A percentile compares a stretch with the other conserved stretches of the same genome.
Conservation (phyloP, 2,797 vertebrate species). For the Pteropus rufus region DNA sequence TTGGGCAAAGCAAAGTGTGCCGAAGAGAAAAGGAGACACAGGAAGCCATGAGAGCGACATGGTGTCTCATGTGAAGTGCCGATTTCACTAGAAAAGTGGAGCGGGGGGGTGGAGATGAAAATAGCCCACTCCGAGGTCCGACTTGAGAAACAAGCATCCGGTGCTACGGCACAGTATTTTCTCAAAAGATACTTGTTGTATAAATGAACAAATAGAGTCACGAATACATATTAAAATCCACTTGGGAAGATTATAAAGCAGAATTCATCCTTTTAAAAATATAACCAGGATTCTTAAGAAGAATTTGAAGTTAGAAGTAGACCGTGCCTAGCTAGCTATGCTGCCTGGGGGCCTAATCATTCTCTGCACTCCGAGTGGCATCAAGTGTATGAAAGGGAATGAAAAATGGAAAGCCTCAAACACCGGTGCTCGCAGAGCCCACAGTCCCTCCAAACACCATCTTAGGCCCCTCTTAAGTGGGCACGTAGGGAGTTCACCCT, state of each 20-base stretch:
- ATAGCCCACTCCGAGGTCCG: neutral
- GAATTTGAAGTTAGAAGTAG: neutral
- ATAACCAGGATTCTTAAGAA: neutral
- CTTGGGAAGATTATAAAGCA: neutral
- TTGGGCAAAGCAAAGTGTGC: neutral
- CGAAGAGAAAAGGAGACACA: neutral
- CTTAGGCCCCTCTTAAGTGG: neutral
- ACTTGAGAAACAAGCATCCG: neutral
- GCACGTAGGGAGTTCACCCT: neutral
- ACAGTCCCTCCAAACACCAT: neutral
- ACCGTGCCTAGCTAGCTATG: neutral
- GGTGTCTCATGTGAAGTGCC: neutral
- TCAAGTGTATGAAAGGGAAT: neutral
- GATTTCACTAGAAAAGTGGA: neutral
- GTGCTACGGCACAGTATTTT: neutral
- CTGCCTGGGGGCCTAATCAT: neutral
- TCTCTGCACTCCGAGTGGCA: neutral
- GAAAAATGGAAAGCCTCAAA: neutral
- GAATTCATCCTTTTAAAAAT: neutral
- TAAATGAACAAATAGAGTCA: neutral
- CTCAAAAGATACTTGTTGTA: neutral
- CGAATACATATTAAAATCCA: neutral
- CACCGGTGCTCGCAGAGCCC: fast-evolving
- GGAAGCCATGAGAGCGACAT: neutral
- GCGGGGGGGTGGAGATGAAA: neutral